phyloP scores from a whole-genome alignment of 2,113 vertebrate species.

The Perognathus longimembris region DNA sequence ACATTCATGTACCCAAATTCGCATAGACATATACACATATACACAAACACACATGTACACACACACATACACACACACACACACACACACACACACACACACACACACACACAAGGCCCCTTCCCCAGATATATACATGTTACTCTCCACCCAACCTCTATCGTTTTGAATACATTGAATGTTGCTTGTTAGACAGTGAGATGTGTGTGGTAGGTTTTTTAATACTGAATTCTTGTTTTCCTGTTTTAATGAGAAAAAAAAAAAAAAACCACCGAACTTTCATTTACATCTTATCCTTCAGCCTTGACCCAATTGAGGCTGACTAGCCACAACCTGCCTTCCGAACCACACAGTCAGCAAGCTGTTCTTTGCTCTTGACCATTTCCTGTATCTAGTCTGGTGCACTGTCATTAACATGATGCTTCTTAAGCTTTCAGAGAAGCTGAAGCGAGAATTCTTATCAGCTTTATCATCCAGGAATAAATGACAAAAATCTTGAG shows the following conservation, averaged over 20 bases:
- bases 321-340: background rate
- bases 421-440: conserved; percentile 44
- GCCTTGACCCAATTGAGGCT: conserved; percentile 48
- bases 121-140: background rate
- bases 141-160: background rate
- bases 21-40: no score
- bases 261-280: background rate
- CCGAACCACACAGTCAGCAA: background rate
- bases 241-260: background rate
- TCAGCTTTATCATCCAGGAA: conserved; percentile 43
- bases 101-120: background rate
- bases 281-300: background rate
- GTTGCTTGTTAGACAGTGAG: background rate
- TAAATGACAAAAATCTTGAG: conserved; percentile 33
- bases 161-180: background rate
- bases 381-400: background rate
- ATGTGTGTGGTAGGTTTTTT: background rate
- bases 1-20: rapidly evolving
- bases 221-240: background rate
- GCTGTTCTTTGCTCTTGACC: background rate
- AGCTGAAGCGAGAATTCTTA: conserved; percentile 27
- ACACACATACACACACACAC: background rate
- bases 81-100: background rate
- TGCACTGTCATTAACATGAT: background rate
- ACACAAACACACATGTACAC: no score